Base-by-base conservation (phyloP, 2,113 vertebrate species). In the Cranoglanis bouderius region DNA sequence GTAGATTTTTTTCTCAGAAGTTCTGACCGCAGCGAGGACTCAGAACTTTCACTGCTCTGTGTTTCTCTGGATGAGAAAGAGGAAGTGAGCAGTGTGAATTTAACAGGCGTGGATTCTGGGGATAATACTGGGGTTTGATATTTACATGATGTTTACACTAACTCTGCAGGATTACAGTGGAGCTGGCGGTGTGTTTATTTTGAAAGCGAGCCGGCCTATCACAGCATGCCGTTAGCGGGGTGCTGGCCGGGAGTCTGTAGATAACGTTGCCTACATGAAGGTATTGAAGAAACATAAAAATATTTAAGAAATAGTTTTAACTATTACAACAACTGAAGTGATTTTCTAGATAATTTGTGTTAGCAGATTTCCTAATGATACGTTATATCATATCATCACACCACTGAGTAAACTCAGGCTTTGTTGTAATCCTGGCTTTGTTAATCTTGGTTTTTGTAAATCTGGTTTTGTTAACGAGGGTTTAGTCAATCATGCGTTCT, bases 1-100 rank as follows among this genome's bases (percentile, higher is more conserved):
- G 46, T 51, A 13, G 21, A 61, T 59, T 24, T 38, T 84, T 84
- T 84, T 84, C 59, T 65, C 82, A 46, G 82, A 84, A 65, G 24
- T 8, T 84, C 38, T 63, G 82, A 84, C 38, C 38, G 14, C 82
- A 84, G 57, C 19, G 19, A 19, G 81, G 13, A 43, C 53, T 61
- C 46, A 65, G 59, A 19, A 65, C 82, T 63, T 84, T 84, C 57
- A 65, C 82, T 84, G 4, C 26, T n/a, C 26, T 82, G 49, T 21
- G 55, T 40, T 35, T 63, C 53, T 65, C 24, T 21, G 82, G 14
- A 55, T 40, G 38, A 65, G 24, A 84, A 65, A 84, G 59, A 65
- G 82, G 82, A 84, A 63, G 24, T 32, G 21, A 38, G 21, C 14
- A 26, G 32, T 63, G 19, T 46, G 38, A 63, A n/a, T 46, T 65